phyloP scores from a whole-genome alignment of 2,888 invertebrate species.

The Mylabris sibirica region DNA sequence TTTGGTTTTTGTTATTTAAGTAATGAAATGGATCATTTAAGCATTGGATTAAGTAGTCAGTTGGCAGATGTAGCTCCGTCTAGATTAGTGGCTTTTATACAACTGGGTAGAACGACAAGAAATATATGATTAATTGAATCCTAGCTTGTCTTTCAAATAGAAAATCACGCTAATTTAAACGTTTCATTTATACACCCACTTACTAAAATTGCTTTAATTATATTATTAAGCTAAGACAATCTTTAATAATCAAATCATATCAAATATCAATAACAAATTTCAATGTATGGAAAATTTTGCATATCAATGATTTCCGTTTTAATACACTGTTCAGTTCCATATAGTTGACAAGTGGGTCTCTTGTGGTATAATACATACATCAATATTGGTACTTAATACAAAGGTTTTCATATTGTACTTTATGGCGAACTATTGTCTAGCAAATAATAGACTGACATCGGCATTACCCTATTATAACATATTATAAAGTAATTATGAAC shows the following conservation, averaged over 20 bases:
- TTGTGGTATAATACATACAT: constrained; percentile 49
- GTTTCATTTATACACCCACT: constrained; percentile 40
- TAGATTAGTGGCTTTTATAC: constrained; percentile 52
- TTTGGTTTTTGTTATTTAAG: constrained; percentile 34
- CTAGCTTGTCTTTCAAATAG: constrained; percentile 45
- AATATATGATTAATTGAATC: constrained; percentile 57
- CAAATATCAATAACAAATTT: too few relatives aligned
- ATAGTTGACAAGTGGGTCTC: constrained; percentile 49
- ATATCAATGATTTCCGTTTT: constrained; percentile 41
- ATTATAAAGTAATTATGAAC: constrained; percentile 24
- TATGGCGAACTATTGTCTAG: constrained; percentile 41
- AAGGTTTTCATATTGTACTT: constrained; percentile 42
- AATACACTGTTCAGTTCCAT: constrained; percentile 39
- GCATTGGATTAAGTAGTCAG: constrained; percentile 53
- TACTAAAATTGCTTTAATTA: constrained; percentile 34
- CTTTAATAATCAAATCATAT: too few relatives aligned
- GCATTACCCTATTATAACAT: constrained; percentile 28
- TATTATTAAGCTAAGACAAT: too few relatives aligned
- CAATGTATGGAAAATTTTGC: constrained; percentile 38
- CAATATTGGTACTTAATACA: constrained; percentile 45
- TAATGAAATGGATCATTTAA: constrained; percentile 53
- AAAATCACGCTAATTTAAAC: constrained; percentile 41
- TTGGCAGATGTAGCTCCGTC: constrained; percentile 54
- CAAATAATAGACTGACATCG: constrained; percentile 39
- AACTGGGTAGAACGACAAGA: constrained; percentile 51